Conservation (phyloP, 2,113 vertebrate genomes). For the Tachycineta bicolor region DNA sequence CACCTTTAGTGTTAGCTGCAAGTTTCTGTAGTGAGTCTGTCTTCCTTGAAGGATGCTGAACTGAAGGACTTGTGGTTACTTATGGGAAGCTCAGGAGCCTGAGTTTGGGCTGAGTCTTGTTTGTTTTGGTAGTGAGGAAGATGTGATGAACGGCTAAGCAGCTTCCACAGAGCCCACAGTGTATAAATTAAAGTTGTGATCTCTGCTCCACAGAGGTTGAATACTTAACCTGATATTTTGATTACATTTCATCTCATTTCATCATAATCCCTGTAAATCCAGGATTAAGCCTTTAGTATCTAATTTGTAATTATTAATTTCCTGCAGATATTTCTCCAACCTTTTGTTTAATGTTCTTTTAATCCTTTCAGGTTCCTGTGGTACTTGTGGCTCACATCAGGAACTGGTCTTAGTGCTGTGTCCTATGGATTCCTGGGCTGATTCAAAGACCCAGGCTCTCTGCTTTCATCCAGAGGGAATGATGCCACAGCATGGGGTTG, state of each 20-base stretch:
- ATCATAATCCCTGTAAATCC: conserved; percentile 1
- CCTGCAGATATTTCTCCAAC: background rate
- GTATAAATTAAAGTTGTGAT: background rate
- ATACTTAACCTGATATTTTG: background rate
- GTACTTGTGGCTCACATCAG: background rate
- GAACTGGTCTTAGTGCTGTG: background rate
- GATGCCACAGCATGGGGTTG: background rate
- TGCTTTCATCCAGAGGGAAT: background rate
- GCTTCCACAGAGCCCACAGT: background rate
- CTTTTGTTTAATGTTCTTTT: background rate
- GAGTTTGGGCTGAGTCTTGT: background rate
- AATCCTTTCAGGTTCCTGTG: background rate
- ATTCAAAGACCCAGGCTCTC: background rate
- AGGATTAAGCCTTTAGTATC: conserved; percentile 7
- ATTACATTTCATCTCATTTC: background rate
- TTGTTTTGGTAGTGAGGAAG: background rate
- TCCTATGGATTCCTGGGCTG: background rate
- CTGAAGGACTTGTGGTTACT: background rate
- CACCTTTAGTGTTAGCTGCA: background rate
- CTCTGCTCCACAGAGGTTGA: background rate
- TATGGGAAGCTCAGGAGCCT: background rate
- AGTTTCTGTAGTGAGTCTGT: background rate
- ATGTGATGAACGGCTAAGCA: background rate
- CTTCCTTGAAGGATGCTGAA: background rate
- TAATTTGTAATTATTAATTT: conserved; percentile 54